Conservation (phyloP, 2,888 invertebrate species). For the Lycocerus yunnanus region DNA sequence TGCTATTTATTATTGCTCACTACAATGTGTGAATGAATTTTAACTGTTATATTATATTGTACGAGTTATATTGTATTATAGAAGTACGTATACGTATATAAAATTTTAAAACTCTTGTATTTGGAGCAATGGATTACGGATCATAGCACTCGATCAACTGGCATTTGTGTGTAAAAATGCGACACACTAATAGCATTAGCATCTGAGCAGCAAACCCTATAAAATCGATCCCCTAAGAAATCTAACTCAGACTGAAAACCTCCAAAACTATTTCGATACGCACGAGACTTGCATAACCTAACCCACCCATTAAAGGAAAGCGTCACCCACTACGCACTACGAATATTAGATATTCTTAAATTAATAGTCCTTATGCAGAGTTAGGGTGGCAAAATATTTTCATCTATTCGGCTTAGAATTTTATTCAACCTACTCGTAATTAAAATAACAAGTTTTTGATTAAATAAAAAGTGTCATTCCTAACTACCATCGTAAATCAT, state of each 20-base stretch:
- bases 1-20: neutral
- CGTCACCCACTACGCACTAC: conserved; percentile 27
- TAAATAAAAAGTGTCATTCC: neutral
- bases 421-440: neutral
- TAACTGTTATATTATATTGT: neutral
- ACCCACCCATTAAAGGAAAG: conserved; percentile 30
- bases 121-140: conserved; percentile 24
- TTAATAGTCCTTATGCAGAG: neutral
- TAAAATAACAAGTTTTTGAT: neutral
- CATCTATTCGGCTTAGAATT: neutral
- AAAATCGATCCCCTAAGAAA: conserved; percentile 46
- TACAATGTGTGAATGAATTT: neutral
- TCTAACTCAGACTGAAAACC: conserved; percentile 46
- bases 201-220: conserved; percentile 40
- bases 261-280: conserved; percentile 34
- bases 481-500: neutral
- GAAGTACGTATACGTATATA: neutral
- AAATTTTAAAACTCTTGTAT: conserved; percentile 22
- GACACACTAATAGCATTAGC: conserved; percentile 46
- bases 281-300: conserved; percentile 36
- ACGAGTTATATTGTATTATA: neutral
- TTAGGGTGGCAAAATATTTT: neutral
- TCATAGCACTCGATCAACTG: conserved; percentile 39
- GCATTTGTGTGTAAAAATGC: conserved; percentile 38
- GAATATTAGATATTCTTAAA: conserved; percentile 1